phyloP scores from a whole-genome alignment of 1,140 invertebrate genomes.

The Bacillus rossius region DNA sequence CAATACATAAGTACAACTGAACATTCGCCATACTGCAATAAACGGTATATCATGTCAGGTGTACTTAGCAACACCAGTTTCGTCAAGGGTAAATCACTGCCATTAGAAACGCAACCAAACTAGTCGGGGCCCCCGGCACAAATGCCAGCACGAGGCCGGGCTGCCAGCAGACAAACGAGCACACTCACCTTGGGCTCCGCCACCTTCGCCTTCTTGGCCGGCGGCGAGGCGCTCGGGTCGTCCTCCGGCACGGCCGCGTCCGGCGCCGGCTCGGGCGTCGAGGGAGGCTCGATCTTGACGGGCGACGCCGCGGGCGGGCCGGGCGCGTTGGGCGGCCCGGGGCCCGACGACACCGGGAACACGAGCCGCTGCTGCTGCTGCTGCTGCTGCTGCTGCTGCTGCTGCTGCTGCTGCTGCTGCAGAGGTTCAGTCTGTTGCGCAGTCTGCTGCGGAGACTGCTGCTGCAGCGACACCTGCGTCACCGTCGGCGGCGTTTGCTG shows the following conservation, averaged over 20 bases:
- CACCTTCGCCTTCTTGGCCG: conserved; percentile 59
- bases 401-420: conserved; percentile 23
- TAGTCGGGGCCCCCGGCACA: too few species aligned
- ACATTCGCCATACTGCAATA: too few species aligned
- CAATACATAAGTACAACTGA: too few species aligned
- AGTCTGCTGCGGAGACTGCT: neutral
- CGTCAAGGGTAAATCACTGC: too few species aligned
- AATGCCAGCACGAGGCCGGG: too few species aligned
- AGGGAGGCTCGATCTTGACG: conserved; percentile 43
- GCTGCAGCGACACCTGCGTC: neutral
- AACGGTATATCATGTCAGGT: too few species aligned
- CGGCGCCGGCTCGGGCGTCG: conserved; percentile 48
- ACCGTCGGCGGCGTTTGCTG: neutral
- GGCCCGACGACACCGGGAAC: conserved; percentile 36
- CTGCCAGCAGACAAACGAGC: neutral
- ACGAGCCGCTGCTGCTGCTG: conserved; percentile 39
- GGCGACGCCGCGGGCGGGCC: conserved; percentile 39
- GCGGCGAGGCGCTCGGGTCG: conserved; percentile 46
- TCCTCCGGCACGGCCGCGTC: conserved; percentile 26
- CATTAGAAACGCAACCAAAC: too few species aligned
- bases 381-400: conserved; percentile 32
- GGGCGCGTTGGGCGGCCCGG: conserved; percentile 34
- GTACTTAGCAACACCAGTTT: too few species aligned
- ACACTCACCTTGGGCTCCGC: conserved; percentile 55
- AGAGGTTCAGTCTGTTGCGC: neutral